Base-by-base conservation (phyloP, 1,140 invertebrate species). In the Glossosoma conforme region DNA sequence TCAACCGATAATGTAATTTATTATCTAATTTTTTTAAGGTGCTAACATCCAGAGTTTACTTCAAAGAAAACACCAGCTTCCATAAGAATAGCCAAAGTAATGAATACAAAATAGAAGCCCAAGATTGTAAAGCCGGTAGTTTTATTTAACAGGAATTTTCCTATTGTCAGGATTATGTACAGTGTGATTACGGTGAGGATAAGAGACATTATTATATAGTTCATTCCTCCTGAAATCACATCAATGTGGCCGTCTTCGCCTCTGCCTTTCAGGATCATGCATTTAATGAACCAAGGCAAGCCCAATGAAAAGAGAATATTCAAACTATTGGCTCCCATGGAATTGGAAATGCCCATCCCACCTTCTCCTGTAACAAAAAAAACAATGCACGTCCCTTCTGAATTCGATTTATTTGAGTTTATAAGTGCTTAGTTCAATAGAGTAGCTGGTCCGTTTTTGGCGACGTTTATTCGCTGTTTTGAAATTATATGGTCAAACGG, bases 261-360 rank as follows among this genome's bases (percentile, higher is more conserved):
- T n/a, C 76, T 62, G 0, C 54, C 65, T 1, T 74, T 66, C 10
- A 77, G 67, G 32, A 81, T 70, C 33, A 85, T 64, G 2, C 82
- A 83, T 58, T 83, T 87, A 33, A 91, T 84, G 3, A 88, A 78
- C 90, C 89, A 93, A 0, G 89, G 89, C 10, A 91, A 60, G 2
- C 88, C 87, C 9, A 93, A 68, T n/a, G 88, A 91, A n/a, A 92
- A 73, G 1, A 92, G 63, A 43, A 92, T 90, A 47, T 91, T 89
- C 60, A 93, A 71, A 0, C 88, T 89, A 59, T 92, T 93, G 0
- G 87, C 87, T 0, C 89, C 89, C 4, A 93, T 63, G 0, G 87
- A 84, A 59, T 92, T 92, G 5, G 87, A 89, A 33, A 93, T 85
- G 0, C 87, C 89, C 77, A 93, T 91, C 20, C 85, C 82, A 13